Evolutionary conservation across 2,888 invertebrate genomes (phyloP).

Genomic region (Brachyopa scutellaris): DNA sequence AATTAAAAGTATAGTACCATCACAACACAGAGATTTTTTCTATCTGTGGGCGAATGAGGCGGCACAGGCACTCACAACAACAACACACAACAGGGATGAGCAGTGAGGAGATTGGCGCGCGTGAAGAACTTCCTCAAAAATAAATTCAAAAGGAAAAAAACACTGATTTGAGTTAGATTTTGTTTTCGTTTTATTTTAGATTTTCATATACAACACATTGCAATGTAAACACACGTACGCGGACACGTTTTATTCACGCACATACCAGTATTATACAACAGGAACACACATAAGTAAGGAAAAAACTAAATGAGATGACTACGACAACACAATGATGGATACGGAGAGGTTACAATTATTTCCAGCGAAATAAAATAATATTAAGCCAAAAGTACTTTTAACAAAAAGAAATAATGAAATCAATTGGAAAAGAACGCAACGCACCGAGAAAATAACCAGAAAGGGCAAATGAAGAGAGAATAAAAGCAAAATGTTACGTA

Average conservation of each 20-base stretch:
- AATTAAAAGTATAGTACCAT: constrained; percentile 6
- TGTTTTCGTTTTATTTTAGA: background rate
- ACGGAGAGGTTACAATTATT: constrained; percentile 37
- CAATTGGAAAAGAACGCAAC: constrained; percentile 36
- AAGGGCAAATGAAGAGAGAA: constrained; percentile 41
- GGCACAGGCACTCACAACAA: constrained; percentile 17
- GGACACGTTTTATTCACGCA: constrained; percentile 49
- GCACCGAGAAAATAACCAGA: constrained; percentile 37
- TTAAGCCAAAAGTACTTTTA: constrained; percentile 15
- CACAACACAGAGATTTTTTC: constrained; percentile 4
- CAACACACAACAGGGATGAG: constrained; percentile 11
- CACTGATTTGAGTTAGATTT: background rate
- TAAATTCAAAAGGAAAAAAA: constrained; percentile 3
- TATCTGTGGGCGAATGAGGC: constrained; percentile 42
- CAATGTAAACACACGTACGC: constrained; percentile 55
- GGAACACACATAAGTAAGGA: constrained; percentile 5
- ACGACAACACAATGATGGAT: constrained; percentile 32
- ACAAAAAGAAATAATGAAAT: background rate
- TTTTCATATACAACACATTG: constrained; percentile 4
- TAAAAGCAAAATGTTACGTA: constrained; percentile 35
- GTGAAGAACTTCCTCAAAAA: constrained; percentile 38
- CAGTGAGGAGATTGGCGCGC: constrained; percentile 28
- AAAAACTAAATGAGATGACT: constrained; percentile 26
- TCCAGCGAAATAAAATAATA: constrained; percentile 25
- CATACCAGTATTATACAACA: constrained; percentile 46